These are phyloP conservation scores for Drosophila ananassae DNA, from an alignment of 1,140 invertebrate genomes.

Conservation along the genomic window DNA sequence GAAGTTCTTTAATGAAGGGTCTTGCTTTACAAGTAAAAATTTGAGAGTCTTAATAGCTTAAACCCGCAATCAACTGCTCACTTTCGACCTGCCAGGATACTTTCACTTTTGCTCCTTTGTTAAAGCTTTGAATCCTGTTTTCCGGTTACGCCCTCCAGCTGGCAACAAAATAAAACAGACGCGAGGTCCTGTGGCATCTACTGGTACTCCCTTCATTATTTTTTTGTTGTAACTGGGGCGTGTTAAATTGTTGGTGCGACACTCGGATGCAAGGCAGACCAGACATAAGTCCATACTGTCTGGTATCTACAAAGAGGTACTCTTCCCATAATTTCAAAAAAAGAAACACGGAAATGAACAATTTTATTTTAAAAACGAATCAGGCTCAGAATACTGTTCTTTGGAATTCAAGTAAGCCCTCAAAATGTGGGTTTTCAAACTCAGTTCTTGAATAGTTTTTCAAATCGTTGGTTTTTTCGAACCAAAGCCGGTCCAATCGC, in stretches of 20 bases:
- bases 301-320: conserved; percentile 23
- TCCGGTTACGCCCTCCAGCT: conserved; percentile 46
- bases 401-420: neutral
- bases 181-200: neutral
- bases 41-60: conserved; percentile 8
- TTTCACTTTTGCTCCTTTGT: conserved; percentile 43
- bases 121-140: conserved; percentile 18
- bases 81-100: conserved; percentile 19
- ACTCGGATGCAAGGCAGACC: conserved; percentile 57
- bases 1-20: neutral
- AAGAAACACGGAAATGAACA: conserved; percentile 1
- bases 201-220: conserved; percentile 3
- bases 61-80: conserved; percentile 31
- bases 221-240: conserved; percentile 55
- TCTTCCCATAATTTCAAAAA: neutral
- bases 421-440: neutral
- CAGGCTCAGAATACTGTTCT: neutral
- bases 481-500: neutral
- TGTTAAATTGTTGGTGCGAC: conserved; percentile 68
- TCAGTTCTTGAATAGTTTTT: neutral
- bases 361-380: neutral
- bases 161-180: conserved; percentile 43
- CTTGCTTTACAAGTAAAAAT: neutral
- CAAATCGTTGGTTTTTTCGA: neutral
- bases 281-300: conserved; percentile 42